These are phyloP conservation scores for Avahi laniger DNA, from an alignment of 2,797 vertebrate species.

Conservation along the genomic window DNA sequence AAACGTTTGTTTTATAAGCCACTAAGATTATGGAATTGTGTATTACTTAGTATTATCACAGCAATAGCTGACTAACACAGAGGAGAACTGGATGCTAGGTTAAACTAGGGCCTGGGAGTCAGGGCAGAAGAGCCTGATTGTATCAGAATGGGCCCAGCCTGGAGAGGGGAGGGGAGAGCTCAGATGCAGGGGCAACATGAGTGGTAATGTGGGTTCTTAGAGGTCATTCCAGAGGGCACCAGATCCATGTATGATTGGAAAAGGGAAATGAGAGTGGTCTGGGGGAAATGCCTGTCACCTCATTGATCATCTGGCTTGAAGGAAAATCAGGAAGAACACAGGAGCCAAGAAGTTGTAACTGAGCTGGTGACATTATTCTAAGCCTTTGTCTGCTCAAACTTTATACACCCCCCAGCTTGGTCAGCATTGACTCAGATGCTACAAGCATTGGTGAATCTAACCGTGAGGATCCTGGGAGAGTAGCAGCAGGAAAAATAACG, in stretches of 20 bases:
- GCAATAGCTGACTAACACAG: not conserved
- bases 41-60: not conserved
- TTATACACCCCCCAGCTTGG: not conserved
- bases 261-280: conserved; percentile 56
- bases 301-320: conserved; percentile 53
- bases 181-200: not conserved
- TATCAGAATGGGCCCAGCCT: not conserved
- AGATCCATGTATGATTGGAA: conserved; percentile 39
- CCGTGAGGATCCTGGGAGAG: not conserved
- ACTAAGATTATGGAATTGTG: not conserved
- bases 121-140: not conserved
- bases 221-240: conserved; percentile 33
- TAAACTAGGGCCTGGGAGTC: not conserved
- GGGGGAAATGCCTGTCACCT: conserved; percentile 52
- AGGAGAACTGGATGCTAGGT: not conserved
- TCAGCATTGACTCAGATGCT: not conserved
- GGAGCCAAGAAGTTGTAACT: conserved; percentile 8
- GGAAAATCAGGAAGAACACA: conserved; percentile 52
- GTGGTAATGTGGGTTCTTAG: not conserved
- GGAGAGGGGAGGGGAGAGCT: not conserved
- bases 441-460: not conserved
- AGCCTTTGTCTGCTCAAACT: not conserved
- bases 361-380: conserved; percentile 41
- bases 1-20: not conserved
- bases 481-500: not conserved